Base-by-base conservation (phyloP, 2,113 vertebrate species). In the Desmodus rotundus region DNA sequence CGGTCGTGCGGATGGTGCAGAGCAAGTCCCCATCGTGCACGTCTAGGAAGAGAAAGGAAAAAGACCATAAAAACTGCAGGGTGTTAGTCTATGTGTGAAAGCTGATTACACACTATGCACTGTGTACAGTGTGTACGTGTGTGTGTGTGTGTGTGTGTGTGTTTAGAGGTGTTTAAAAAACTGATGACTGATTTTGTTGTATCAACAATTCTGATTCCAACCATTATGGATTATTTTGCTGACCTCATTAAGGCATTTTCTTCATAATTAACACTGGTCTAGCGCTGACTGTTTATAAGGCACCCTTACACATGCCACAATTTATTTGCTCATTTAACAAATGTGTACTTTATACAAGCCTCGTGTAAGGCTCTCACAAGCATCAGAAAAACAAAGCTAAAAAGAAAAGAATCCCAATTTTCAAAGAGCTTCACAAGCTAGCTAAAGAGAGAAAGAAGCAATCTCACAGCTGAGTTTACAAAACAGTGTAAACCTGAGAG, bases 271-370 rank as follows among this genome's bases (percentile, higher is more conserved):
- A 94, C 36, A 54, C 26, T 50, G 28, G 33, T 47, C 70, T 70
- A 82, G 67, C 19, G 47, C 17, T 74, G 45, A 45, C 41, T 82
- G 11, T 74, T 47, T 61, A 52, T 41, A 88, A 95, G 73, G 67
- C 10, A 16, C 26, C 45, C 61, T 82, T 50, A 31, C 12, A 11
- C 24, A 41, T 2, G 45, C 67, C 47, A 82, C 74, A 45, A 67
- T 43, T 73, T 91, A 93, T 70, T 77, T 70, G 54, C 16, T 81
- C 31, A 45, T 36, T 92, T 96, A 87, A 52, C 43, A 91, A 85
- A 85, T 17, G 6, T 6, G 4, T 65, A 38, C 77, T 85, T 56
- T 81, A 41, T 45, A 85, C 2, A 56, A 87, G 31, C 17, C 7
- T 15, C 20, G 3, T 33, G 16, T 43, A 24, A 61, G 70, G 26